Conservation (phyloP, 2,797 vertebrate genomes). For the Muscicapa striata region DNA sequence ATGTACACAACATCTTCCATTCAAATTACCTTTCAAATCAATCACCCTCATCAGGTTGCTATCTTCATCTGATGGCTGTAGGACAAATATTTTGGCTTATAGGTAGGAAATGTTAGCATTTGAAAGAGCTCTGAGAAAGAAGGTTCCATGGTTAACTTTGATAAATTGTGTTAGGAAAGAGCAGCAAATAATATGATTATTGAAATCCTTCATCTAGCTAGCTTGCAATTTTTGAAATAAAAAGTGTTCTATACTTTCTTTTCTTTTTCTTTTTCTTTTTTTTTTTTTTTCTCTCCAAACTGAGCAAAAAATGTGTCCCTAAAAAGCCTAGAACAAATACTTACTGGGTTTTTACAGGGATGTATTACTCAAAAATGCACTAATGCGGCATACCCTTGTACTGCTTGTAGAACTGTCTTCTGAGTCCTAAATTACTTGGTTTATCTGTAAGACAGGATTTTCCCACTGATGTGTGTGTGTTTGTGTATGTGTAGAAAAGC, state of each 20-base stretch:
- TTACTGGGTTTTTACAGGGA: neutral
- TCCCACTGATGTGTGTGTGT: neutral
- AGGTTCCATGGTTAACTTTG: slow-evolving; percentile 26
- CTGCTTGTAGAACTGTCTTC: neutral
- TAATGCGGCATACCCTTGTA: neutral
- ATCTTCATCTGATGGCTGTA: slow-evolving; percentile 49
- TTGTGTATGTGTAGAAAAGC: neutral
- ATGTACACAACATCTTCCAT: slow-evolving; percentile 63
- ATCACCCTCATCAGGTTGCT: slow-evolving; percentile 59
- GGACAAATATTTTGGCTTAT: slow-evolving; percentile 64
- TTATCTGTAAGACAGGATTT: slow-evolving; percentile 22
- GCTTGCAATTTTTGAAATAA: neutral
- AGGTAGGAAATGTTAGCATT: slow-evolving; percentile 49
- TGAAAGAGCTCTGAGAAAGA: slow-evolving; percentile 30
- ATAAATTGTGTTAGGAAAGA: slow-evolving; percentile 32
- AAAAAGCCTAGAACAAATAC: neutral
- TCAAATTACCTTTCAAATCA: slow-evolving; percentile 69
- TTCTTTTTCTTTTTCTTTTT: no score
- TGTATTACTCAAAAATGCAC: neutral
- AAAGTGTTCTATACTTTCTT: neutral
- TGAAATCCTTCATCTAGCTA: slow-evolving; percentile 21
- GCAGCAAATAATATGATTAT: neutral
- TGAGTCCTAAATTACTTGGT: slow-evolving; percentile 5
- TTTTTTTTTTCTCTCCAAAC: neutral
- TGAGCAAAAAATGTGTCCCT: neutral